Evolutionary conservation across 1,140 invertebrate species (phyloP).

Genomic region (Mizuhopecten yessoensis): DNA sequence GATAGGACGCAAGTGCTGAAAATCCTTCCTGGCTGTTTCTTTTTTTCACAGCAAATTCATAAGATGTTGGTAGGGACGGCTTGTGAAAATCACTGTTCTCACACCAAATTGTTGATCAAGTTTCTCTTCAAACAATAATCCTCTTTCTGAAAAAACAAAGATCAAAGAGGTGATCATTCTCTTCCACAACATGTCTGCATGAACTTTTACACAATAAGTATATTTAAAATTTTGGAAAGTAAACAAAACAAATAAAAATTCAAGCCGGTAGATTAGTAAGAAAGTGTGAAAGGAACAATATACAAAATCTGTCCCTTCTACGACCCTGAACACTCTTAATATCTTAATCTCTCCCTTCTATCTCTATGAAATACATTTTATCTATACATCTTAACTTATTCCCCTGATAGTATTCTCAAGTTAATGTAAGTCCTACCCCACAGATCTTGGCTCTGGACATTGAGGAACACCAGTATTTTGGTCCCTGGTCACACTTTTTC

Average conservation of each 20-base stretch:
- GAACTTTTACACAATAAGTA: no score
- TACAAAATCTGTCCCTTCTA: no score
- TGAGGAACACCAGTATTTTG: not conserved
- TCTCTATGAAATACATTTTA: not conserved
- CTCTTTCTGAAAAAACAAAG: not conserved
- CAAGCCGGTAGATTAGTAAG: no score
- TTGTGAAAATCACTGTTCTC: not conserved
- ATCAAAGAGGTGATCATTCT: not conserved
- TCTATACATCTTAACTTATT: no score
- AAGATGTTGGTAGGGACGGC: not conserved
- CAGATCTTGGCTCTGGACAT: not conserved
- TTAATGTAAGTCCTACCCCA: not conserved
- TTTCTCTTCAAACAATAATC: not conserved
- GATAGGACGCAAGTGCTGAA: not conserved
- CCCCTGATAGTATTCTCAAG: no score
- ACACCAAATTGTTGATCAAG: not conserved
- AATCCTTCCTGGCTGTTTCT: not conserved
- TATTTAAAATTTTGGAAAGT: no score
- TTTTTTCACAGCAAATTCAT: not conserved
- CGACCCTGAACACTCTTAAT: no score
- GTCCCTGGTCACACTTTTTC: slow-evolving; percentile 20
- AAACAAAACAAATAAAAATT: no score
- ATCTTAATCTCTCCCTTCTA: not conserved
- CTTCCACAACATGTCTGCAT: not conserved
- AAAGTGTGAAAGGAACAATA: no score